Conservation (phyloP, 2,113 vertebrate species). For the Varanus salvator region DNA sequence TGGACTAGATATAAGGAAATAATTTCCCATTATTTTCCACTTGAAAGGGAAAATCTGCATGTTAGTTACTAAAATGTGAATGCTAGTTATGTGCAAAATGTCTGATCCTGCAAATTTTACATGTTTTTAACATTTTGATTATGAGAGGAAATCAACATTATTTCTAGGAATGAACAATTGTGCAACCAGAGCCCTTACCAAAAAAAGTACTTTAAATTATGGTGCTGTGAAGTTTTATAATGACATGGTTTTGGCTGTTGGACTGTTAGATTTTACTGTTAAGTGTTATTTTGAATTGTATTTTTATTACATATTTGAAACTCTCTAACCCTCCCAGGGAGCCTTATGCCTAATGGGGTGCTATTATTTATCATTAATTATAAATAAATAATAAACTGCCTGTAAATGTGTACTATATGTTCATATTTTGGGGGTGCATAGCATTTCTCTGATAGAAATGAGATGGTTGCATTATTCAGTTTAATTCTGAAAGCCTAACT, state of each 20-base stretch:
- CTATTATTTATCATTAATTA: too few species aligned
- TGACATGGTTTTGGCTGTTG: too few species aligned
- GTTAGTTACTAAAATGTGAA: not conserved
- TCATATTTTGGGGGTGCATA: not conserved
- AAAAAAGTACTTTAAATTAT: not conserved
- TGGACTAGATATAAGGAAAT: slow-evolving; percentile 1
- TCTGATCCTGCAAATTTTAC: not conserved
- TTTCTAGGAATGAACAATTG: not conserved
- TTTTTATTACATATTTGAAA: too few species aligned
- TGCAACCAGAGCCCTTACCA: not conserved
- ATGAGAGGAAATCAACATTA: too few species aligned
- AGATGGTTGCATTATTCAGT: not conserved
- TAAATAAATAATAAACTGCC: not conserved
- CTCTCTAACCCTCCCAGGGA: too few species aligned
- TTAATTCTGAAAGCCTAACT: not conserved
- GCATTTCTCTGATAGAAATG: not conserved
- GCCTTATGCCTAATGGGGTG: too few species aligned
- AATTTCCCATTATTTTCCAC: not conserved
- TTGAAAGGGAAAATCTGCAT: not conserved
- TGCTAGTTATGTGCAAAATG: not conserved
- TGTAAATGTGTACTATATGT: not conserved
- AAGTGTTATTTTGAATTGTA: too few species aligned
- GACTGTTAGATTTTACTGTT: too few species aligned
- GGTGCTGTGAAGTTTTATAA: too few species aligned
- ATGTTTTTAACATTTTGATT: not conserved